Evolutionary conservation across 2,888 invertebrate species (phyloP).

Genomic region (Melanostoma mellinum): DNA sequence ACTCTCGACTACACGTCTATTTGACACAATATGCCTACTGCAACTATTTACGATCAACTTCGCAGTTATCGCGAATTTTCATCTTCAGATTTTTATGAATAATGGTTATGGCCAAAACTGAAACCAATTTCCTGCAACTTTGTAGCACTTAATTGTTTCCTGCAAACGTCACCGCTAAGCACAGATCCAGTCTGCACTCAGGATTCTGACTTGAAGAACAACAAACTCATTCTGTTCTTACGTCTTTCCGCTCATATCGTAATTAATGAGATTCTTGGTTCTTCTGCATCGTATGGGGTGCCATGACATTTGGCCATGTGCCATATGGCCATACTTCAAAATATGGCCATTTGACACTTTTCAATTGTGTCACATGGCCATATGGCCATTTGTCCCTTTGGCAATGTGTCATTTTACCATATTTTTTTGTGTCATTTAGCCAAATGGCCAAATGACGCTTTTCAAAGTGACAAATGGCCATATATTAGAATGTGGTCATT

Average conservation of each 20-base stretch:
- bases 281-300: slow-evolving; percentile 21
- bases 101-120: slow-evolving; percentile 8
- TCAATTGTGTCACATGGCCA: no score
- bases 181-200: not conserved
- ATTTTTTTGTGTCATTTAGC: no score
- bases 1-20: no score
- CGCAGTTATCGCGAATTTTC: slow-evolving; percentile 1
- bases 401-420: no score
- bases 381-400: no score
- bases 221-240: not conserved
- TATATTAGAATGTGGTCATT: no score
- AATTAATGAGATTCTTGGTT: slow-evolving; percentile 63
- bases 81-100: slow-evolving; percentile 1
- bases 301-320: not conserved
- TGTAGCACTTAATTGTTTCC: slow-evolving; percentile 30
- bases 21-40: no score
- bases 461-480: no score
- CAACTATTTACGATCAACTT: no score
- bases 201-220: not conserved
- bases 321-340: no score
- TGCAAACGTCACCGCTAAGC: not conserved
- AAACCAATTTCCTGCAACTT: slow-evolving; percentile 36
- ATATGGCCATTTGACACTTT: no score
- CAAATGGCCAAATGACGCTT: no score
- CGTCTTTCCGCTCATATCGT: slow-evolving; percentile 9